Conservation (phyloP, 2,888 invertebrate species). For the Pheosia tremula region DNA sequence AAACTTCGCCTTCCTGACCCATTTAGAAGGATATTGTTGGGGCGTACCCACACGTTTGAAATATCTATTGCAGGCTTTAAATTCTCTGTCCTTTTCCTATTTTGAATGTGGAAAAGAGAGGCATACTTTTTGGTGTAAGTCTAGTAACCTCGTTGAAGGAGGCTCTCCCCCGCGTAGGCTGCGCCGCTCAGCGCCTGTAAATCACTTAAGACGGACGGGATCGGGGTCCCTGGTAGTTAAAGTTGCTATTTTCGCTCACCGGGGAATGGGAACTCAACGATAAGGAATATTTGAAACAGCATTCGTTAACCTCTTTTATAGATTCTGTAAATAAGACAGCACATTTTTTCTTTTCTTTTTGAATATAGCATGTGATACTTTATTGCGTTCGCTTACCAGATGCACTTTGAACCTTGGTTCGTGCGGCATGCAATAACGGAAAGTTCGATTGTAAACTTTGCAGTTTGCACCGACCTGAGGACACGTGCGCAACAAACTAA, state of each 20-base stretch:
- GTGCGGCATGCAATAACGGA: conserved; percentile 38
- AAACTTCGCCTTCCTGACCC: conserved; percentile 84
- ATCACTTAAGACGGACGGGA: conserved; percentile 76
- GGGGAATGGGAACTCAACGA: conserved; percentile 60
- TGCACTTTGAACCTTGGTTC: conserved; percentile 22
- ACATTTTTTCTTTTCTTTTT: conserved; percentile 28
- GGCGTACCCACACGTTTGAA: conserved; percentile 65
- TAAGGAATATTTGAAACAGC: conserved; percentile 69
- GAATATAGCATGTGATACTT: conserved; percentile 10
- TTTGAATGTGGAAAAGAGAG: conserved; percentile 50
- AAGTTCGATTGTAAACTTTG: conserved; percentile 54
- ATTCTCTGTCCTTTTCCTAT: conserved; percentile 57
- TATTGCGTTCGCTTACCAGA: background rate
- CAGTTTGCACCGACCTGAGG: conserved; percentile 21
- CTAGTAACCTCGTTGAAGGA: conserved; percentile 66
- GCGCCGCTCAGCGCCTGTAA: conserved; percentile 73
- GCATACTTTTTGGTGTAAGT: conserved; percentile 49
- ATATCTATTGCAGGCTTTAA: conserved; percentile 64
- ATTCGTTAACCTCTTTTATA: conserved; percentile 53
- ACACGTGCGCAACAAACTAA: conserved; percentile 41
- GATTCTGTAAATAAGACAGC: conserved; percentile 34
- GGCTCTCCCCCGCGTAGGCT: conserved; percentile 52
- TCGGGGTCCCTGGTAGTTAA: conserved; percentile 61
- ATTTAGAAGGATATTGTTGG: conserved; percentile 76
- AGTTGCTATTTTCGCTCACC: conserved; percentile 73